These are phyloP conservation scores for Theristicus caerulescens DNA, from an alignment of 2,113 vertebrate species.

Conservation along the genomic window DNA sequence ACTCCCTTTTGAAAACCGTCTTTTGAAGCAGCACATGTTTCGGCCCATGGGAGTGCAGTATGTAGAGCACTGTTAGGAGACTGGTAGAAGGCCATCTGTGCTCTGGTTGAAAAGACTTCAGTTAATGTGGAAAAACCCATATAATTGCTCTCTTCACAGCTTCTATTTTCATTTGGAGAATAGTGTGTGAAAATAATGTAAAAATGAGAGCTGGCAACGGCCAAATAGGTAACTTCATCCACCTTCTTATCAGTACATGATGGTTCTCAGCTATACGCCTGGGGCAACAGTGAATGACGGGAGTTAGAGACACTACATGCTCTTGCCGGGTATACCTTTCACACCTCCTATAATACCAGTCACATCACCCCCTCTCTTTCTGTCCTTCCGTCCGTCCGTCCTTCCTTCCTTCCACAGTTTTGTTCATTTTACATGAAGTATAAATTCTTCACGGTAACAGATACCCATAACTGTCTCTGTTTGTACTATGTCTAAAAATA, in stretches of 20 bases:
- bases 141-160: background rate
- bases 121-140: background rate
- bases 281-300: background rate
- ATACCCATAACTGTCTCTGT: background rate
- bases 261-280: background rate
- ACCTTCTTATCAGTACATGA: background rate
- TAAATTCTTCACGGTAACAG: background rate
- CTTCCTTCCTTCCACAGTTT: background rate
- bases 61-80: background rate
- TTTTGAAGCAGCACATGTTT: background rate
- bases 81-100: constrained; percentile 24
- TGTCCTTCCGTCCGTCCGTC: background rate
- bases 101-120: constrained; percentile 18
- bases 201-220: background rate
- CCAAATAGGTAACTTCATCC: background rate
- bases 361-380: background rate
- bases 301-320: background rate
- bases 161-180: background rate
- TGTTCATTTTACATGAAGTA: background rate
- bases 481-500: background rate
- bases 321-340: background rate
- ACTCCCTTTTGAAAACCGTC: background rate
- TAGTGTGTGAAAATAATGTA: background rate
- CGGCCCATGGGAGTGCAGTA: background rate
- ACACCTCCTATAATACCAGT: background rate